Conservation (phyloP, 2,888 invertebrate genomes). For the Hydraecia micacea region DNA sequence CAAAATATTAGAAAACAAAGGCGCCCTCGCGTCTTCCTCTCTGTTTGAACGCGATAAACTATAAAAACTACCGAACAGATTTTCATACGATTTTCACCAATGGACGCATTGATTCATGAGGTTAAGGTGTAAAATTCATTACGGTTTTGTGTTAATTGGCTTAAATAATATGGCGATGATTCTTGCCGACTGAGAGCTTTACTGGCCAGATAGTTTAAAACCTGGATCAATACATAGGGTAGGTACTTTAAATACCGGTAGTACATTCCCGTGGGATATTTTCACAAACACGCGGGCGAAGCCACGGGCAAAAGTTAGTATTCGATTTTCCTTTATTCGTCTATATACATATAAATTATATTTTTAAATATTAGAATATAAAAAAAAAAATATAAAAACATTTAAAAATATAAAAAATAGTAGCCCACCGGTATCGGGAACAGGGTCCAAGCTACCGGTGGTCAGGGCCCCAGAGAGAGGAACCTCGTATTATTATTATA, state of each 20-base stretch:
- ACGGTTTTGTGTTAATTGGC: too few relatives aligned
- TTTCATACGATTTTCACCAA: not conserved
- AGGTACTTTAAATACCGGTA: not conserved
- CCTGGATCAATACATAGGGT: not conserved
- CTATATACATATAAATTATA: too few relatives aligned
- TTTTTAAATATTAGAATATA: too few relatives aligned
- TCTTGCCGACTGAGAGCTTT: too few relatives aligned
- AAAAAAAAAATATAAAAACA: too few relatives aligned
- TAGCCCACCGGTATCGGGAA: too few relatives aligned
- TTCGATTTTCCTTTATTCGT: too few relatives aligned
- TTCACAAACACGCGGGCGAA: not conserved
- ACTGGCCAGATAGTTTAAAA: not conserved
- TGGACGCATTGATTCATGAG: not conserved
- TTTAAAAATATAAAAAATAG: too few relatives aligned
- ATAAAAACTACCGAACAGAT: not conserved
- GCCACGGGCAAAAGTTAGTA: not conserved
- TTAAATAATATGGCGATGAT: not conserved
- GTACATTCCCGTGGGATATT: not conserved
- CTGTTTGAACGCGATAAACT: not conserved
- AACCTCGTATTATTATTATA: too few relatives aligned
- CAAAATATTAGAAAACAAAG: not conserved
- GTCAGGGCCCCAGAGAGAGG: too few relatives aligned
- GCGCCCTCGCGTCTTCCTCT: not conserved
- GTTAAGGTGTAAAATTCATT: not conserved
- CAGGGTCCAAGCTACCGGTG: too few relatives aligned